Percentiles rank a stretch among this genome's conserved stretches.
Conservation (phyloP, 2,888 invertebrate species). For the Digitonthophagus gazella region DNA sequence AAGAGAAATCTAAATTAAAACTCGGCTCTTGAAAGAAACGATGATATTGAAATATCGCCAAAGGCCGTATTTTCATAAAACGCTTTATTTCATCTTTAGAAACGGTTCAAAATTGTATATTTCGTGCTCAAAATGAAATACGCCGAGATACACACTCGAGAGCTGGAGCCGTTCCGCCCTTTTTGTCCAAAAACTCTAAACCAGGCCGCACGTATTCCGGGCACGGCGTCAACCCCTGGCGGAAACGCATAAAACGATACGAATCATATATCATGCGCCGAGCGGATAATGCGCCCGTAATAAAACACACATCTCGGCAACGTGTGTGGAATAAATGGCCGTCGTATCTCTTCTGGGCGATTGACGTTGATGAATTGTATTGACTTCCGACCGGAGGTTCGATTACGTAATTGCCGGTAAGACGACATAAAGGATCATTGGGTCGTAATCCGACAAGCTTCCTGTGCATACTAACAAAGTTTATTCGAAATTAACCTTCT, state of each 20-base stretch:
- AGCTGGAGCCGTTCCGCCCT: too few relatives aligned
- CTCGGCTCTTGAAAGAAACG: too few relatives aligned
- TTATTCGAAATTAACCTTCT: too few relatives aligned
- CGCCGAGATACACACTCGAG: neutral
- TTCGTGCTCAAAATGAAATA: neutral
- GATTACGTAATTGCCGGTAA: conserved; percentile 12
- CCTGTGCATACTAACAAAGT: too few relatives aligned
- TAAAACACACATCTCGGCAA: conserved; percentile 27
- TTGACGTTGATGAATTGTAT: conserved; percentile 22
- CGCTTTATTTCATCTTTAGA: too few relatives aligned
- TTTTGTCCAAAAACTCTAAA: neutral
- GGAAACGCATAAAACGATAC: conserved; percentile 1
- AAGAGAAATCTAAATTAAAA: too few relatives aligned
- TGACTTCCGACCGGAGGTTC: neutral
- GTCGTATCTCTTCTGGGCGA: conserved; percentile 16
- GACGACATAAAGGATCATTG: too few relatives aligned
- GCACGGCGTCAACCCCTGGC: neutral
- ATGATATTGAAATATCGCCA: too few relatives aligned
- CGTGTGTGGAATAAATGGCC: conserved; percentile 23
- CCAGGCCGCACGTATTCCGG: conserved; percentile 3
- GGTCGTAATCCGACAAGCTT: too few relatives aligned
- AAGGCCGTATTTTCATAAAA: too few relatives aligned
- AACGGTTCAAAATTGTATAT: too few relatives aligned
- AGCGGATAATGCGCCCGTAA: conserved; percentile 24
- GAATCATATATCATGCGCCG: conserved; percentile 22